Evolutionary conservation across 2,797 vertebrate species (phyloP).

Genomic region (Tapera naevia): DNA sequence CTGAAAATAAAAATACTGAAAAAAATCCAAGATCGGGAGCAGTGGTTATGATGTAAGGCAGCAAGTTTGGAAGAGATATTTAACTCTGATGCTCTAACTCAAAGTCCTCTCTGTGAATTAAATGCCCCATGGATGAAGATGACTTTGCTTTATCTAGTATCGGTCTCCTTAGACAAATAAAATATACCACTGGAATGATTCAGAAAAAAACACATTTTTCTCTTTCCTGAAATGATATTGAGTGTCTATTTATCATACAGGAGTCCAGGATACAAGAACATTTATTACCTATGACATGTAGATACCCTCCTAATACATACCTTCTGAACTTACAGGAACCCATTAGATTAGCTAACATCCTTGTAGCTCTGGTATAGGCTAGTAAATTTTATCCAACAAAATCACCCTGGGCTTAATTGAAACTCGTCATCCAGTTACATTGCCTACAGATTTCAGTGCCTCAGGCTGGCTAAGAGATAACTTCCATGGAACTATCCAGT

Average conservation of each 20-base stretch:
- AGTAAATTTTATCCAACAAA: background rate
- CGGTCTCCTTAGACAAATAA: background rate
- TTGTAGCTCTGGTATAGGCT: background rate
- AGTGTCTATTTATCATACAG: background rate
- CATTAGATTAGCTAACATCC: fast-evolving
- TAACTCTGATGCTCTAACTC: background rate
- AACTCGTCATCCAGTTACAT: background rate
- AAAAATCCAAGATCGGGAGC: background rate
- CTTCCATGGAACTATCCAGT: background rate
- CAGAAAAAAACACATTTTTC: background rate
- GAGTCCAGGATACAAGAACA: background rate
- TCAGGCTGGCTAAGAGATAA: background rate
- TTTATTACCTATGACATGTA: background rate
- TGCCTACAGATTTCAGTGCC: background rate
- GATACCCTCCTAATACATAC: background rate
- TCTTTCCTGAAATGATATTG: background rate
- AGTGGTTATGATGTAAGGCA: background rate
- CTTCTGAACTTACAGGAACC: background rate
- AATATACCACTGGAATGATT: background rate
- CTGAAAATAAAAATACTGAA: background rate
- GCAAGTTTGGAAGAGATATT: background rate
- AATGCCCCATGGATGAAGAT: background rate
- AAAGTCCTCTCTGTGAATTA: background rate
- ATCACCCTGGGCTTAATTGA: background rate
- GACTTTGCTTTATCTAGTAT: background rate